Percentiles rank a stretch among this genome's conserved stretches.
Conservation (phyloP, 2,888 invertebrate species). For the Leucania comma region DNA sequence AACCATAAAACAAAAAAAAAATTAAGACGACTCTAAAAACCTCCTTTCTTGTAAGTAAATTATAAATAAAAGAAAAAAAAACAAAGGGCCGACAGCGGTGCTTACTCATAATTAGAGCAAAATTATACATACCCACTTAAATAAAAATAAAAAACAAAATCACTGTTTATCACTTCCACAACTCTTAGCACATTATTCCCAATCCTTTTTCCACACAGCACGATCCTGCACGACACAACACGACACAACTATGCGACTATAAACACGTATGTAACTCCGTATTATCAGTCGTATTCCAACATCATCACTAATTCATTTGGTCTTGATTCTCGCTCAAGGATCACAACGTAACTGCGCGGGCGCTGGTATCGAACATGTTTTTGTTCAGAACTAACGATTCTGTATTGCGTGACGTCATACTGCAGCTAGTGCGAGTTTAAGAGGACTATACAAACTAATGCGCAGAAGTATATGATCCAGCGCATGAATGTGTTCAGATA, state of each 20-base stretch:
- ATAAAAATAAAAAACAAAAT: slow-evolving; percentile 2
- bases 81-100: no score
- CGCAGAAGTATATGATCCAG: no score
- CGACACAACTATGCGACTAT: slow-evolving; percentile 18
- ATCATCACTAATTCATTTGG: slow-evolving; percentile 41
- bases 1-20: no score
- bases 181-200: slow-evolving; percentile 18
- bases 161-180: not conserved
- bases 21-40: no score
- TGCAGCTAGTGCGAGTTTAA: not conserved
- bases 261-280: slow-evolving; percentile 17
- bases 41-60: no score
- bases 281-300: slow-evolving; percentile 22
- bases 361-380: slow-evolving; percentile 33
- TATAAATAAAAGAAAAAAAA: no score
- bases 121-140: slow-evolving; percentile 12
- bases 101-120: not conserved
- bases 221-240: slow-evolving; percentile 1
- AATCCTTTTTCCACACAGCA: slow-evolving; percentile 1
- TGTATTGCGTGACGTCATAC: slow-evolving; percentile 26
- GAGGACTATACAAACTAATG: not conserved
- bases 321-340: slow-evolving; percentile 58
- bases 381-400: slow-evolving; percentile 35
- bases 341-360: slow-evolving; percentile 43
- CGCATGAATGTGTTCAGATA: no score